phyloP scores from a whole-genome alignment of 2,113 vertebrate species.

The Ochotona princeps region DNA sequence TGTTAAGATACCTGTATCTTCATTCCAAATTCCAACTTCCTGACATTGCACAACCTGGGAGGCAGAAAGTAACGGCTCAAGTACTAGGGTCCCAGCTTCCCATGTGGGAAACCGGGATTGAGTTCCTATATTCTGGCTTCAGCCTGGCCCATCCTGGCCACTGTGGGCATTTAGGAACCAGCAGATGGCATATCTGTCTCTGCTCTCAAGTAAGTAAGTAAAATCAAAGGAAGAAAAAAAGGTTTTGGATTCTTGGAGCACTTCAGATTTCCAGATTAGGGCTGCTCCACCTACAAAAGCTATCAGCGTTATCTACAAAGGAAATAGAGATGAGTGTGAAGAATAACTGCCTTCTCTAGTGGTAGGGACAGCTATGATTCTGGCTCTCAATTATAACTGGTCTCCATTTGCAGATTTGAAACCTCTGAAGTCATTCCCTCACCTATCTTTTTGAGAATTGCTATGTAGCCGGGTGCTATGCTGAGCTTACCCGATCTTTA shows the following conservation, averaged over 20 bases:
- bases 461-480: not conserved
- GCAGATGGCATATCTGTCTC: too few species aligned
- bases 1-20: too few species aligned
- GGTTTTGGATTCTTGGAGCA: not conserved
- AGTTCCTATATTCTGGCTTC: too few species aligned
- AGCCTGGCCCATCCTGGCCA: too few species aligned
- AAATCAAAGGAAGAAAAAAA: not conserved
- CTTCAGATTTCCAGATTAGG: not conserved
- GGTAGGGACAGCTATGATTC: not conserved
- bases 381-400: not conserved
- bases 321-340: not conserved
- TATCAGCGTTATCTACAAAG: not conserved
- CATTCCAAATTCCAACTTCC: too few species aligned
- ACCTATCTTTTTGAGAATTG: not conserved
- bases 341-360: not conserved
- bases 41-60: too few species aligned
- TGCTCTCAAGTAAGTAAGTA: too few species aligned
- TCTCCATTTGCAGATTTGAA: not conserved
- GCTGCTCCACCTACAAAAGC: not conserved
- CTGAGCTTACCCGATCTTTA: constrained; percentile 10
- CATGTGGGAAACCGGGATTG: too few species aligned
- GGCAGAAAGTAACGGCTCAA: too few species aligned
- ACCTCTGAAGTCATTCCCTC: not conserved
- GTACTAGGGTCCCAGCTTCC: too few species aligned
- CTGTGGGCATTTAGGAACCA: too few species aligned